Evolutionary conservation across 2,888 invertebrate species (phyloP), one percentile per base, ranked within the genome.

Genomic region (Troides aeacus): DNA sequence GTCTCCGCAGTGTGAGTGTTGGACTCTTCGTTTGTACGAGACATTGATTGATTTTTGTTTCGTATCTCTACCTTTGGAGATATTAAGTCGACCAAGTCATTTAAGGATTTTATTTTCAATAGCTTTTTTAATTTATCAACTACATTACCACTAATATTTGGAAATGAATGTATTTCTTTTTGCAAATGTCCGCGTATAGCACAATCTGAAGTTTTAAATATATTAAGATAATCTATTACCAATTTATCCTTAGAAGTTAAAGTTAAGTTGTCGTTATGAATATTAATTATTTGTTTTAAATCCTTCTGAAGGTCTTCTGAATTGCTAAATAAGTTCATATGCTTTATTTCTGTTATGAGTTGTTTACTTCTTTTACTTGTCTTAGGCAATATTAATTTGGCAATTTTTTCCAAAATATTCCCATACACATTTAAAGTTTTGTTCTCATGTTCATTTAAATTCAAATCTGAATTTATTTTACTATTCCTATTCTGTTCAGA

Each of bases 81-180:
- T 66, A 87, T 59, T 59, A 87, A 62, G 66, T 85, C 86, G 0
- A 89, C 66, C 57, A 92, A 80, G 74, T 90, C 90, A n/a, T 82
- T 74, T 53, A 86, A 81, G 0, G 90, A 87, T 74, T 88, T 89
- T 2, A 89, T 83, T 78, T 88, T 90, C 7, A 89, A 85, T 73
- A 90, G 87, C 67, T 92, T 88, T 0, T 88, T 86, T 56, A 92
- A 76, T 73, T 88, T 89, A 2, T 87, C 77, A 64, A 90, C 76
- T 73, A 89, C 85, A 70, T 86, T 83, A 2, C 89, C 85, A 81
- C 87, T 83, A 46, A 85, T 66, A 63, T 76, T 79, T n/a, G 81
- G 74, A n/a, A 75, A 56, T 15, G 73, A 46, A 42, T 74, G 76
- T 21, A 68, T 21, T 24, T 72, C 56, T 53, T 77, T 66, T 12